A percentile compares a stretch with the other conserved stretches of the same genome.
These are phyloP conservation scores for Passer domesticus DNA, from an alignment of 2,113 vertebrate genomes.

Conservation along the genomic window DNA sequence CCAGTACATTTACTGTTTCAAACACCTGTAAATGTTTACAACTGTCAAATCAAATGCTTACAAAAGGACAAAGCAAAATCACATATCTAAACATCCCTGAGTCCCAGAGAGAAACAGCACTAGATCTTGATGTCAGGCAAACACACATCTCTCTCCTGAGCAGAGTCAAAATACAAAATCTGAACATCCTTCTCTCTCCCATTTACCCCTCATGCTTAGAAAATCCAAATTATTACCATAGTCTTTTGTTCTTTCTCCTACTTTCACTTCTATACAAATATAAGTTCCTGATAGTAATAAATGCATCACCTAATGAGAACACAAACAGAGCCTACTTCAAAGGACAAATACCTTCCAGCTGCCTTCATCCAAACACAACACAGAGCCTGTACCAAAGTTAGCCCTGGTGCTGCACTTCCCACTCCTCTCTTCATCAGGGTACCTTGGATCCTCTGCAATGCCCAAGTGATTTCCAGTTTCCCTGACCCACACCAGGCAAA, in stretches of 20 bases:
- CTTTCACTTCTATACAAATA: neutral
- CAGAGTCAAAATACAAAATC: neutral
- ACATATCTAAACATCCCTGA: neutral
- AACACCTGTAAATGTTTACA: neutral
- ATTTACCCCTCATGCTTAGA: neutral
- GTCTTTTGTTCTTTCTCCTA: neutral
- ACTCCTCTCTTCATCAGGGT: neutral
- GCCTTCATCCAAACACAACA: neutral
- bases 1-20: neutral
- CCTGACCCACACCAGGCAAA: neutral
- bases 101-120: neutral
- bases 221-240: neutral
- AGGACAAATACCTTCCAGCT: neutral
- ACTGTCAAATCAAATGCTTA: neutral
- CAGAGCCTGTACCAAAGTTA: neutral
- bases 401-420: neutral
- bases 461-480: neutral
- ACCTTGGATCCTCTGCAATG: neutral
- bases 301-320: neutral
- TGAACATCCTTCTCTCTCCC: neutral
- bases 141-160: neutral
- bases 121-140: neutral
- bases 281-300: neutral
- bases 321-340: neutral
- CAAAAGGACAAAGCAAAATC: neutral